Base-by-base conservation (phyloP, 2,888 invertebrate genomes). In the Ditula angustiorana region DNA sequence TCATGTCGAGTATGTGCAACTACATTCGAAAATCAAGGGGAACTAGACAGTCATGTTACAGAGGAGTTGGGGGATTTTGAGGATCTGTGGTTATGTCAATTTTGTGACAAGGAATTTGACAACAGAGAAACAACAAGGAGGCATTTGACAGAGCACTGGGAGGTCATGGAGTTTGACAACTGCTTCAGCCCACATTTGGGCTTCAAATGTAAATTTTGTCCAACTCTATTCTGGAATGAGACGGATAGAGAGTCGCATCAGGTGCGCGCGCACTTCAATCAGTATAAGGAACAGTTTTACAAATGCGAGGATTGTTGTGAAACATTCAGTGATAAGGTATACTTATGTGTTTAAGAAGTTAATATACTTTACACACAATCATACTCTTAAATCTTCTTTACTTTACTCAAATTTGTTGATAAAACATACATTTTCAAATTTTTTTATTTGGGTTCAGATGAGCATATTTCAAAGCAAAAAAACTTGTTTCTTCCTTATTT, bases 221-320 rank as follows among this genome's bases (percentile, higher is more conserved):
- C 90, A 0, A 88, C 81, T 8, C 71, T 92, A 59, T 93, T 93
- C 69, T 93, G 93, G 93, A 92, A 93, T 71, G 93, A 93, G 69
- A 81, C 83, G 0, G 93, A 93, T 26, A 79, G 93, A 55, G 92
- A 93, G 71, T 70, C 72, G 0, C 94, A 94, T 71, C 88, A 92
- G 72, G 82, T 88, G 1, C 77, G 80, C 56, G 82, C 80, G 1
- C 93, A 93, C 74, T 82, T 80, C 50, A 71, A 71, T 8, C 85
- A 81, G 19, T 74, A 88, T 69, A 85, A 76, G 53, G 86, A 85
- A 1, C 75, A 87, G 19, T 92, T 83, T 77, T 93, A 92, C 69
- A 86, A 86, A 67, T 93, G 93, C 72, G 82, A 82, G 10, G 69
- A 66, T 28, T 93, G 93, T 67, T 78, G 76, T 61, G 82, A 86